Base-by-base conservation (phyloP, 1,140 invertebrate genomes). In the Sitophilus oryzae region DNA sequence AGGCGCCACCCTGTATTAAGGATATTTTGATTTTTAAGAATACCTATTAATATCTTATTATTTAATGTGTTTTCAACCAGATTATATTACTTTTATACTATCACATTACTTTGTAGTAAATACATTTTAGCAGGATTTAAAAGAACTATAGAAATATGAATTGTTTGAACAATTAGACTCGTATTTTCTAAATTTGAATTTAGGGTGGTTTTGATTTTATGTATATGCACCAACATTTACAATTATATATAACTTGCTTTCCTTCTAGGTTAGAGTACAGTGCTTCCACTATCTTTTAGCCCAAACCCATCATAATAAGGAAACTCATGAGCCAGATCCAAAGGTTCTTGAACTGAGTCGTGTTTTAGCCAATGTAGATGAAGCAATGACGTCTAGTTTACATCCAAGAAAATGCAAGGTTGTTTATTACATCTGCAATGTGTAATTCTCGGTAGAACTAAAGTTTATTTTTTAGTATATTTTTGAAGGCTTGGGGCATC, bases 221-320 rank as follows among this genome's bases (percentile, higher is more conserved):
- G 36, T 15, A 38, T 9, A 4, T 9, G 5, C 6, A 38, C 9
- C 9, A 38, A 9, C 11, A 6, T 4, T 38, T 38, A n/a, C 6
- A 9, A 20, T 34, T 42, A 15, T 57, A 47, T 43, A 19, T 22
- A 4, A 19, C 3, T 6, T 35, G 15, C 16, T 15, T 41, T 4
- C 2, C 6, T 42, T 52, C 30, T 52, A 55, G 52, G 54, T 56
- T 38, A 80, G 93, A 54, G 91, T 96, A 22, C 92, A 96, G 67
- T 96, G 93, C 71, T 96, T 96, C 72, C 91, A 92, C 72, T 93
- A 94, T 74, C 74, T 97, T 35, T 69, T 88, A 40, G 84, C 85
- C 2, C 75, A 86, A 37, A 78, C 80, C n/a, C 79, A 82, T 62
- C 77, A 79, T 65, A 76, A 71, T 56, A 76, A 76, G 68, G 74